A percentile compares a stretch with the other conserved stretches of the same genome.
Evolutionary conservation across 2,888 invertebrate species (phyloP).

Genomic region (Melipona bicolor): DNA sequence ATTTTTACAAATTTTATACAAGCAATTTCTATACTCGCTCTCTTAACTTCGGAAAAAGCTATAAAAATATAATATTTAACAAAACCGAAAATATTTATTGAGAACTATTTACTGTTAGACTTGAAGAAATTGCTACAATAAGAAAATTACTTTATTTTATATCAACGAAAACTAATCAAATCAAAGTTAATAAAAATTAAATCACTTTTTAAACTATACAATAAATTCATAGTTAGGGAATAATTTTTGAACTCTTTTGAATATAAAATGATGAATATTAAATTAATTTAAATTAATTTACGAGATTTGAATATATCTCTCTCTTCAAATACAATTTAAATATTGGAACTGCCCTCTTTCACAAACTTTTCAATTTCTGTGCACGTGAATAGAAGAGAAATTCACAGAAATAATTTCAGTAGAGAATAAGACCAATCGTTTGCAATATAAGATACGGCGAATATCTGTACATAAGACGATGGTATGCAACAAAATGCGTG

Average conservation of each 20-base stretch:
- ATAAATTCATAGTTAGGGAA: background rate
- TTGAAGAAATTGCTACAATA: background rate
- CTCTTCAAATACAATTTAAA: background rate
- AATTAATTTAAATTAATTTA: too few relatives aligned
- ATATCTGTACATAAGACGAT: slow-evolving; percentile 45
- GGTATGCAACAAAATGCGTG: slow-evolving; percentile 71
- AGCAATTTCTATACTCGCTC: background rate
- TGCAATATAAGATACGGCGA: slow-evolving; percentile 41
- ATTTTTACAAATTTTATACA: slow-evolving; percentile 26
- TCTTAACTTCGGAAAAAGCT: too few relatives aligned
- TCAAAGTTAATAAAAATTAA: background rate
- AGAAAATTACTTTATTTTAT: too few relatives aligned
- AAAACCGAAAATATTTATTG: too few relatives aligned
- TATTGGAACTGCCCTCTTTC: background rate
- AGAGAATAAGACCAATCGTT: slow-evolving; percentile 37
- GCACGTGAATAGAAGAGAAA: background rate
- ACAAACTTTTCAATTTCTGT: background rate
- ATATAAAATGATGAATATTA: background rate
- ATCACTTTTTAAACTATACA: background rate
- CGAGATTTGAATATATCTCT: background rate
- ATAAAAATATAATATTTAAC: too few relatives aligned
- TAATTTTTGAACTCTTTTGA: slow-evolving; percentile 5
- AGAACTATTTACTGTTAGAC: too few relatives aligned
- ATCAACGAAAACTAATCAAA: too few relatives aligned
- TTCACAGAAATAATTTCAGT: background rate